Percentiles rank a stretch among this genome's conserved stretches.
These are phyloP conservation scores for Orgyia antiqua DNA, from an alignment of 2,888 invertebrate species.

Conservation along the genomic window DNA sequence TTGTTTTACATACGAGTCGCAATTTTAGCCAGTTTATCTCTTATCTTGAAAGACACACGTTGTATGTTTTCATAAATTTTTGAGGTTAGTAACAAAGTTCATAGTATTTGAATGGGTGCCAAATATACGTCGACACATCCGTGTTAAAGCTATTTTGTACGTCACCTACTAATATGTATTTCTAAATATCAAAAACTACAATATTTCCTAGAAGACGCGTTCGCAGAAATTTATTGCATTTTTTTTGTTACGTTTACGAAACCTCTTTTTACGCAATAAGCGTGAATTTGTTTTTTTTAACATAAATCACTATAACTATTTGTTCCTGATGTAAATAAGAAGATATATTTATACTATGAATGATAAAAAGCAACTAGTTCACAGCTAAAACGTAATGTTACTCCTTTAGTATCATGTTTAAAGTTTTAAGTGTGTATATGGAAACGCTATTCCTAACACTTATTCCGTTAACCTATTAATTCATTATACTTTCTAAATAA, in stretches of 20 bases:
- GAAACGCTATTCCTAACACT: no score
- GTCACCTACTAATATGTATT: slow-evolving; percentile 2
- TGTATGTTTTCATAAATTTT: no score
- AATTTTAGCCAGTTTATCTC: no score
- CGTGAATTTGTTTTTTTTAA: no score
- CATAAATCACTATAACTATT: no score
- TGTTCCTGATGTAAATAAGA: no score
- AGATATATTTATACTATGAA: no score
- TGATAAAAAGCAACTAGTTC: slow-evolving; percentile 11
- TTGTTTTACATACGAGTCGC: no score
- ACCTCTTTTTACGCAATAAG: slow-evolving; percentile 27
- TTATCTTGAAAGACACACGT: no score
- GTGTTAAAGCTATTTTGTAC: slow-evolving; percentile 5
- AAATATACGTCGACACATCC: slow-evolving; percentile 5
- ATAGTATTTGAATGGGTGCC: slow-evolving; percentile 12
- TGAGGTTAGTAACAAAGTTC: slow-evolving; percentile 1
- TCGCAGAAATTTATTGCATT: slow-evolving; percentile 23
- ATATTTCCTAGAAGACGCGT: slow-evolving; percentile 9
- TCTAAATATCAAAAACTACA: slow-evolving; percentile 3
- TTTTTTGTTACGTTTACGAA: slow-evolving; percentile 14
- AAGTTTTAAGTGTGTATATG: no score
- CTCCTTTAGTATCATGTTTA: slow-evolving; percentile 25
- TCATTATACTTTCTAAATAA: no score
- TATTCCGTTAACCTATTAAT: no score
- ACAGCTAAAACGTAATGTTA: slow-evolving; percentile 18